Evolutionary conservation across 2,797 vertebrate genomes (phyloP), one percentile per base, ranked within the genome.

Genomic region (Ataeniobius toweri): DNA sequence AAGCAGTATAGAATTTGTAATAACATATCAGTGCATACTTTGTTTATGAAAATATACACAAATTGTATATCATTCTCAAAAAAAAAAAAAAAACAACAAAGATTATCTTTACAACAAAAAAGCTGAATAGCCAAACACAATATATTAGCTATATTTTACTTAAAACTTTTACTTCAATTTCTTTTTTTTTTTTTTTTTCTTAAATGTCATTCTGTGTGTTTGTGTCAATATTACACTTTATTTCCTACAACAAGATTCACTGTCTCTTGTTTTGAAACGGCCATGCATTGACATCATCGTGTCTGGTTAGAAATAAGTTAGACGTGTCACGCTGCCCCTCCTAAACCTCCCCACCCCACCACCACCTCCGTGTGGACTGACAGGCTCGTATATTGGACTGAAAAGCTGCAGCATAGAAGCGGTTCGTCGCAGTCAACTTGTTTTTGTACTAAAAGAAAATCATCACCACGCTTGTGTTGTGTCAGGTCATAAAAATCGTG

Each of bases 21-120:
- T 97, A 97, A 97, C 96, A 96, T 96, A 94, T 97, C 96, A 98
- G 97, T 98, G 97, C 97, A 97, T 97, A 97, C 96, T 97, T 97
- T 97, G 96, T 95, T 96, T 97, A 97, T 96, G 97, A 97, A 97
- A 97, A 97, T 97, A 97, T 97, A 97, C 97, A 97, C 96, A 96
- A 96, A 96, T 94, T 96, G 96, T 96, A 97, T 97, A 97, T 97
- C 96, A 97, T 97, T 97, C 96, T 97, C 96, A 36, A 36, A 36
- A 36, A 94, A 96, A 96, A 96, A 14, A 63, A 95, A 96, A 92
- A 95, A 96, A 91, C 95, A 92, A 93, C 95, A 96, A 95, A 95
- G 95, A 95, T 59, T 86, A 93, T 95, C 93, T 95, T 95, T 95
- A 96, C 94, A 96, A 95, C 95, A 95, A 95, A 97, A 96, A 96